Conservation (phyloP, 2,888 invertebrate genomes). For the Lymantria dispar region DNA sequence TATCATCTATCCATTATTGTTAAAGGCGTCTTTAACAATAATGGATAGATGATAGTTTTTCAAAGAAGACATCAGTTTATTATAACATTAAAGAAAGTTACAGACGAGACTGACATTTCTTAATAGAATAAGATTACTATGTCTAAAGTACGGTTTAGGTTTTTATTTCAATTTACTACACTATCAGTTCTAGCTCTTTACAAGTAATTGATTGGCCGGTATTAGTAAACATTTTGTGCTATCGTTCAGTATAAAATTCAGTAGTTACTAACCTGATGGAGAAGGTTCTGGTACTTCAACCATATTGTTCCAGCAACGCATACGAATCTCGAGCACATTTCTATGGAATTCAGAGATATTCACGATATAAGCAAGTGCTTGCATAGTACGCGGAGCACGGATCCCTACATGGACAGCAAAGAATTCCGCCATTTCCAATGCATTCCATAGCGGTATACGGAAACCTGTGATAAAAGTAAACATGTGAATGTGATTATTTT, state of each 20-base stretch:
- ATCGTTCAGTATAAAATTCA: neutral
- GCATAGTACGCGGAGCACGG: conserved; percentile 6
- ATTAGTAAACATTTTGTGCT: neutral
- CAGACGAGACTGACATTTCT: too few relatives aligned
- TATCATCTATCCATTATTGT: neutral
- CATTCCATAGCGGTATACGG: conserved; percentile 55
- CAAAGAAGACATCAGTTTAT: too few relatives aligned
- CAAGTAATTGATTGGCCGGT: neutral
- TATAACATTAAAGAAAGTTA: too few relatives aligned
- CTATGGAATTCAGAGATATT: conserved; percentile 45
- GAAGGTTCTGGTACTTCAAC: conserved; percentile 9
- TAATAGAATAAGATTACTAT: too few relatives aligned
- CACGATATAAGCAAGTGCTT: conserved; percentile 27
- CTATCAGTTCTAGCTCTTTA: too few relatives aligned
- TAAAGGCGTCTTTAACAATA: too few relatives aligned
- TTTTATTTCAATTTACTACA: too few relatives aligned
- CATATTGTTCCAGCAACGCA: conserved; percentile 11
- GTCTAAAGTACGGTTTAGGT: too few relatives aligned
- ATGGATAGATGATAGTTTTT: too few relatives aligned
- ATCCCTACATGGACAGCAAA: conserved; percentile 42
- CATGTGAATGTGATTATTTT: too few relatives aligned
- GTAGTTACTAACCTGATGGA: conserved; percentile 3
- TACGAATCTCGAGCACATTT: conserved; percentile 28
- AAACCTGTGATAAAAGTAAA: conserved; percentile 35
- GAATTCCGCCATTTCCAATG: conserved; percentile 44